Percentiles rank a stretch among this genome's conserved stretches.
These are phyloP conservation scores for Solea solea DNA, from an alignment of 2,113 vertebrate species.

Conservation along the genomic window DNA sequence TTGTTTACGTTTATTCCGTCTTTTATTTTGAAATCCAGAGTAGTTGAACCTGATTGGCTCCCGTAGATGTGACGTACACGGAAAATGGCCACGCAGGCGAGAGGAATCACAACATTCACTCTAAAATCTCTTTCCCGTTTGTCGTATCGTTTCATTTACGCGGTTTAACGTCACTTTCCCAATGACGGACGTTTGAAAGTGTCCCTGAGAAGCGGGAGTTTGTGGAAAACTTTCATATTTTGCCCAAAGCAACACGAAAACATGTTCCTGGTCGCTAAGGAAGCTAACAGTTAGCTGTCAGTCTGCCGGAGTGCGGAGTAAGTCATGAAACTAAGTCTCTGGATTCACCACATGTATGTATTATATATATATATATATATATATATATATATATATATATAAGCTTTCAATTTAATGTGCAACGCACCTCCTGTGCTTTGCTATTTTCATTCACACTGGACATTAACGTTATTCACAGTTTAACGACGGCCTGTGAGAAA, in stretches of 20 bases:
- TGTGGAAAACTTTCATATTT: neutral
- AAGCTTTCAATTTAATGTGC: no score
- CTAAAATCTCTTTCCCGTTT: neutral
- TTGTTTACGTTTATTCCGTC: neutral
- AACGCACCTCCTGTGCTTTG: no score
- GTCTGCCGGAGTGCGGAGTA: constrained; percentile 41
- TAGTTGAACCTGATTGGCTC: constrained; percentile 48
- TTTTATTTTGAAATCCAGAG: constrained; percentile 66
- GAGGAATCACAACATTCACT: constrained; percentile 63
- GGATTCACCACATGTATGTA: neutral
- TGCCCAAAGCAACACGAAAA: constrained; percentile 13
- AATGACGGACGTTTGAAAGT: neutral
- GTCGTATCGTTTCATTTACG: neutral
- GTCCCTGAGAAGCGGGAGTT: neutral
- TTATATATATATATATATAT: no score
- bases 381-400: no score
- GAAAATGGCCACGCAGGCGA: constrained; percentile 66
- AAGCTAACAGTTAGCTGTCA: constrained; percentile 31
- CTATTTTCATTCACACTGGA: neutral
- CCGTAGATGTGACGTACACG: constrained; percentile 34
- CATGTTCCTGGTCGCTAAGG: constrained; percentile 35
- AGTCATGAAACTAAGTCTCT: constrained; percentile 13
- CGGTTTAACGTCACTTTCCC: neutral
- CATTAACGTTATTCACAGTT: neutral
- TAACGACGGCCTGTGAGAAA: constrained; percentile 5